Evolutionary conservation across 1,140 invertebrate species (phyloP).

Genomic region (Bacillus rossius): DNA sequence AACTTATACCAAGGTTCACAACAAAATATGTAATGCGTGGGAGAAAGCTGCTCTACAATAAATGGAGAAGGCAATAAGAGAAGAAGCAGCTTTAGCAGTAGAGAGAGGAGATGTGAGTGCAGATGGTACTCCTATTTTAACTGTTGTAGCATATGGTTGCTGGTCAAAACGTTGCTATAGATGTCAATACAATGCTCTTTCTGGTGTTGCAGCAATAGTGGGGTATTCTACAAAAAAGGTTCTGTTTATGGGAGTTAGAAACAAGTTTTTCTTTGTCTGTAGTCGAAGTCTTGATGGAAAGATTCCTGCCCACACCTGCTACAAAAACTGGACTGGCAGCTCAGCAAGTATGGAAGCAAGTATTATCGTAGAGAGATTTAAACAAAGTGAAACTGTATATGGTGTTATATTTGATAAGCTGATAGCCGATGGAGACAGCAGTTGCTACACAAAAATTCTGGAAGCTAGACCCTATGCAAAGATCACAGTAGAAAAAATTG

Average conservation of each 20-base stretch:
- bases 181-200: constrained; percentile 30
- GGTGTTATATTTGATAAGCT: constrained; percentile 29
- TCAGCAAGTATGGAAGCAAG: constrained; percentile 29
- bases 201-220: constrained; percentile 33
- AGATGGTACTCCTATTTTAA: no score
- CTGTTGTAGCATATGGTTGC: no score
- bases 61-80: constrained; percentile 6
- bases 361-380: constrained; percentile 30
- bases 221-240: constrained; percentile 36
- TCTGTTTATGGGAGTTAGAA: constrained; percentile 36
- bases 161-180: constrained; percentile 35
- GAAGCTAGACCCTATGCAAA: constrained; percentile 20
- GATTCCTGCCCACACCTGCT: constrained; percentile 5
- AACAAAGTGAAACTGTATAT: constrained; percentile 21
- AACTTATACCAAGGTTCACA: no score
- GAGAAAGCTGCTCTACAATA: not conserved
- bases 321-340: constrained; percentile 24
- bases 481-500: constrained; percentile 27
- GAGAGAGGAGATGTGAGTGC: constrained; percentile 23
- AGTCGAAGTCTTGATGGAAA: constrained; percentile 1
- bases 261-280: constrained; percentile 39
- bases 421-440: constrained; percentile 35
- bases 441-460: constrained; percentile 24
- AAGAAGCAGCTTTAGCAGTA: constrained; percentile 6
- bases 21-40: no score